Percentiles rank a stretch among this genome's conserved stretches.
phyloP scores from a whole-genome alignment of 2,888 invertebrate species.

The Amphipoea lucens region DNA sequence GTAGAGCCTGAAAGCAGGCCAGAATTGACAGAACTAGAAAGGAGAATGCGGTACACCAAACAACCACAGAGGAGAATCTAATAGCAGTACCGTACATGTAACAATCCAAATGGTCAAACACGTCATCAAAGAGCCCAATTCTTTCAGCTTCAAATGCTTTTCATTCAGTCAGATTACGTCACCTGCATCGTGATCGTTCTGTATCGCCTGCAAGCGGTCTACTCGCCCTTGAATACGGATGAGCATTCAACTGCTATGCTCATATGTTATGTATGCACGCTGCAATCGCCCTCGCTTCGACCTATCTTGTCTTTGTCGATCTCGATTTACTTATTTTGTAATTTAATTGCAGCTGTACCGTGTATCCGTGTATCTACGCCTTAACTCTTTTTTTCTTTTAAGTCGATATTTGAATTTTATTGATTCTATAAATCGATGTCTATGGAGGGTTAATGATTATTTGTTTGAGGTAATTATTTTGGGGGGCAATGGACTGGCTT shows the following conservation, averaged over 20 bases:
- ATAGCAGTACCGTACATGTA: neutral
- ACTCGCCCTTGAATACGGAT: constrained; percentile 87
- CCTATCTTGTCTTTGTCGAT: constrained; percentile 64
- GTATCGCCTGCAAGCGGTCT: constrained; percentile 77
- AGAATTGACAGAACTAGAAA: neutral
- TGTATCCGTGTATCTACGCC: constrained; percentile 28
- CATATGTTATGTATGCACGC: constrained; percentile 82
- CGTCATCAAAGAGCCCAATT: constrained; percentile 11
- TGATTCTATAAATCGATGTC: constrained; percentile 13
- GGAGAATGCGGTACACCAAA: neutral
- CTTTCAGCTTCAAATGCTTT: constrained; percentile 57
- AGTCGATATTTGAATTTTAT: constrained; percentile 26
- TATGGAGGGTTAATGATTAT: neutral
- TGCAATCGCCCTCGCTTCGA: constrained; percentile 73
- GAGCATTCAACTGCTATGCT: constrained; percentile 68
- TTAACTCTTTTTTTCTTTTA: constrained; percentile 23
- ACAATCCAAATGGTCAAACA: neutral
- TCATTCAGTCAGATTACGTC: constrained; percentile 64
- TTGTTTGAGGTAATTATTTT: constrained; percentile 2
- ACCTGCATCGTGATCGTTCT: constrained; percentile 71
- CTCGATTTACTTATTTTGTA: constrained; percentile 67
- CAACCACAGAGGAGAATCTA: neutral
- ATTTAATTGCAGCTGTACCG: constrained; percentile 61
- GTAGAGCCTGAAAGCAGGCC: neutral
- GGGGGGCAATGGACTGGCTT: neutral